phyloP scores from a whole-genome alignment of 1,140 invertebrate genomes.

The Sipha flava region DNA sequence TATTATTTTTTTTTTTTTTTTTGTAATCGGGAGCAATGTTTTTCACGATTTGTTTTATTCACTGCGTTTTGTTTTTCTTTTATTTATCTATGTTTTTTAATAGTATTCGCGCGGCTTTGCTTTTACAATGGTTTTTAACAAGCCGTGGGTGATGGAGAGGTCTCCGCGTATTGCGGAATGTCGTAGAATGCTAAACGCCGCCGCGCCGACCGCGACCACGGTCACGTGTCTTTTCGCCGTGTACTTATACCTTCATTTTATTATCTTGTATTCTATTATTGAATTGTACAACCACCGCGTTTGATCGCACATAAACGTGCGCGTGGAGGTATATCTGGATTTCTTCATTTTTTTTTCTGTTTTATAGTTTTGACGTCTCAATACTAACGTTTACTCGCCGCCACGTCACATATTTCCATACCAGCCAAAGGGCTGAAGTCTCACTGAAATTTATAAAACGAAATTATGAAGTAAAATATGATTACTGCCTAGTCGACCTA shows the following conservation, averaged over 20 bases:
- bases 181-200: constrained; percentile 18
- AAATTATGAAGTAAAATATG: too few relatives aligned
- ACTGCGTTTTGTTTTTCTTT: background rate
- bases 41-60: background rate
- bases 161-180: constrained; percentile 1
- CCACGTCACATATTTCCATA: too few relatives aligned
- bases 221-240: background rate
- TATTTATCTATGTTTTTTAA: background rate
- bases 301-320: background rate
- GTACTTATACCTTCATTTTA: background rate
- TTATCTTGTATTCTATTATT: background rate
- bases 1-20: background rate
- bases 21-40: background rate
- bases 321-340: background rate
- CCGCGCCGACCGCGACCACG: background rate
- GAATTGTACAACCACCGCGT: background rate
- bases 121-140: constrained; percentile 26
- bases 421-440: too few relatives aligned
- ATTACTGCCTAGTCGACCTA: too few relatives aligned
- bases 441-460: too few relatives aligned
- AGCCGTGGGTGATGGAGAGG: background rate
- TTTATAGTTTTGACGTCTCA: background rate
- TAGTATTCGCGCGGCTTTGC: constrained; percentile 8
- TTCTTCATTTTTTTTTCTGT: background rate
- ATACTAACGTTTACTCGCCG: too few relatives aligned